phyloP scores from a whole-genome alignment of 2,113 vertebrate genomes.

The Calidris pygmaea region DNA sequence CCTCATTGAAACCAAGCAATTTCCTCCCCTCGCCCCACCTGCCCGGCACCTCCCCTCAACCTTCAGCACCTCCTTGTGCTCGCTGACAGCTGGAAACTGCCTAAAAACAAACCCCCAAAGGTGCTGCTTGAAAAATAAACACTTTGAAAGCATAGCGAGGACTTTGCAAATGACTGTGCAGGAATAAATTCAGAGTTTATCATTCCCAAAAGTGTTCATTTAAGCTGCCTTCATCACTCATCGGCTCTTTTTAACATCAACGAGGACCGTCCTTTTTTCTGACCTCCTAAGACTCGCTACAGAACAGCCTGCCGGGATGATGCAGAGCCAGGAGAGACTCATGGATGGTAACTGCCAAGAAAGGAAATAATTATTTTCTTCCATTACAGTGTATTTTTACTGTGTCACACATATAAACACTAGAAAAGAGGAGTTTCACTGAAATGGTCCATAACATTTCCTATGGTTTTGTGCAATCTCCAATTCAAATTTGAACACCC shows the following conservation, averaged over 20 bases:
- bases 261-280: neutral
- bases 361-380: neutral
- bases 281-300: neutral
- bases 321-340: neutral
- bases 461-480: neutral
- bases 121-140: neutral
- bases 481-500: neutral
- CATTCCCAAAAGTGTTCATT: neutral
- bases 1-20: neutral
- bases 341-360: neutral
- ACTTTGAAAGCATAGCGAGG: neutral
- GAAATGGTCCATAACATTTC: neutral
- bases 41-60: neutral
- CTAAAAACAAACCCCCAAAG: neutral
- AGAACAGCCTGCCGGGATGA: neutral
- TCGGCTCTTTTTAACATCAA: fast-evolving
- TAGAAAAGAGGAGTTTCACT: neutral
- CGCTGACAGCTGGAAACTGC: neutral
- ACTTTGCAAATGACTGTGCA: neutral
- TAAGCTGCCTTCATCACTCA: neutral
- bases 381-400: neutral
- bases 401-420: neutral
- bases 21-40: neutral
- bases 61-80: neutral
- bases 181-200: neutral